Percentiles rank a stretch among this genome's conserved stretches.
These are phyloP conservation scores for Melanotus villosus DNA, from an alignment of 2,888 invertebrate species.

Conservation along the genomic window DNA sequence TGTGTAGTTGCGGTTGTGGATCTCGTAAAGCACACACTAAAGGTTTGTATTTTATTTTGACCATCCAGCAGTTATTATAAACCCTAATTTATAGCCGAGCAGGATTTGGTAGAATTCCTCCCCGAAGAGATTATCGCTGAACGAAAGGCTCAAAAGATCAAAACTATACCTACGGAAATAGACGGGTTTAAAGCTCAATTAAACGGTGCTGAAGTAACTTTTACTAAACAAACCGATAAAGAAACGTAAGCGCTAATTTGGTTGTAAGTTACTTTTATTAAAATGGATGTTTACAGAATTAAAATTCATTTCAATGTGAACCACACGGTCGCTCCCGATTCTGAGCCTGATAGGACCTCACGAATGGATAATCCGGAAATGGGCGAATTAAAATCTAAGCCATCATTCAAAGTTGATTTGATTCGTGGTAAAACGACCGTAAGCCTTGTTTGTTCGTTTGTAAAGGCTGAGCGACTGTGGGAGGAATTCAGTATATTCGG, in stretches of 20 bases:
- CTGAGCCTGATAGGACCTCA: constrained; percentile 76
- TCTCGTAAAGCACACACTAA: constrained; percentile 67
- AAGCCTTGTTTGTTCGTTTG: constrained; percentile 88
- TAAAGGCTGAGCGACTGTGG: constrained; percentile 74
- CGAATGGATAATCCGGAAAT: constrained; percentile 80
- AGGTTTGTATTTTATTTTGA: constrained; percentile 39
- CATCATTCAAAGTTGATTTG: constrained; percentile 92
- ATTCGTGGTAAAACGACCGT: constrained; percentile 83
- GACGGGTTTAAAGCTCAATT: constrained; percentile 86
- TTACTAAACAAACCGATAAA: constrained; percentile 80
- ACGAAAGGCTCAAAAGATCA: constrained; percentile 84
- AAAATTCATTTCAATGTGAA: constrained; percentile 92
- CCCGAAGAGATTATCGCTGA: constrained; percentile 95
- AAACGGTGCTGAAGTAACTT: constrained; percentile 87
- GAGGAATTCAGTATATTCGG: constrained; percentile 89
- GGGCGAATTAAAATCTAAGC: constrained; percentile 91
- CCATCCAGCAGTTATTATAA: no score
- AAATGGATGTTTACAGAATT: constrained; percentile 70
- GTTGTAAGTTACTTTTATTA: constrained; percentile 67
- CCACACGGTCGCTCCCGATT: constrained; percentile 91
- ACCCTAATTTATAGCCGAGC: constrained; percentile 75
- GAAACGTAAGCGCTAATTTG: constrained; percentile 73
- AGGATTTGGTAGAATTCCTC: constrained; percentile 90
- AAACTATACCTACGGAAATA: constrained; percentile 81
- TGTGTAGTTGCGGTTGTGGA: constrained; percentile 80